Evolutionary conservation across 2,888 invertebrate species (phyloP).

Genomic region (Polyommatus iphigenia): DNA sequence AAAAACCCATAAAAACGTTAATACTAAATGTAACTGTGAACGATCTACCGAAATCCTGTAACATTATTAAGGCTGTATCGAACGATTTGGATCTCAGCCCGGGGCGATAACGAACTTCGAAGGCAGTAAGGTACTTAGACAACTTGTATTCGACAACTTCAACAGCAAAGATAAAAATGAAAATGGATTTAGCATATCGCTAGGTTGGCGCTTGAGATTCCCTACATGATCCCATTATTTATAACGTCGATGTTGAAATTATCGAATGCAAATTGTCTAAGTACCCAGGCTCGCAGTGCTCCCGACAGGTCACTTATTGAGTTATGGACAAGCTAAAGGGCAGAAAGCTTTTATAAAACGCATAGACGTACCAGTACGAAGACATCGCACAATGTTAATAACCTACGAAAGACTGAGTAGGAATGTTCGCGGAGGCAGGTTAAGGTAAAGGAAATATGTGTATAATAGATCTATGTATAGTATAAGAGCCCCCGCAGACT

Average conservation of each 20-base stretch:
- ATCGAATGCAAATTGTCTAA: background rate
- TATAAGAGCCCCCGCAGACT: too few relatives aligned
- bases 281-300: background rate
- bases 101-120: background rate
- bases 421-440: too few relatives aligned
- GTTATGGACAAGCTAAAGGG: conserved; percentile 12
- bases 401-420: background rate
- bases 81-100: background rate
- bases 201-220: too few relatives aligned
- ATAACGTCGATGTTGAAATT: background rate
- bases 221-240: background rate
- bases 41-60: too few relatives aligned
- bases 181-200: background rate
- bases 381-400: background rate
- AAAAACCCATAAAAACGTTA: too few relatives aligned
- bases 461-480: too few relatives aligned
- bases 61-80: background rate
- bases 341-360: background rate
- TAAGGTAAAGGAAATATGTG: too few relatives aligned
- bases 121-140: background rate
- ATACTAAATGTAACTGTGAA: too few relatives aligned
- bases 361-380: background rate
- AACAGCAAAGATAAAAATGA: background rate
- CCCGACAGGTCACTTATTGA: conserved; percentile 13
- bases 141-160: background rate